These are phyloP conservation scores for Erythrocercus mccallii DNA, from an alignment of 2,113 vertebrate genomes.

Conservation along the genomic window DNA sequence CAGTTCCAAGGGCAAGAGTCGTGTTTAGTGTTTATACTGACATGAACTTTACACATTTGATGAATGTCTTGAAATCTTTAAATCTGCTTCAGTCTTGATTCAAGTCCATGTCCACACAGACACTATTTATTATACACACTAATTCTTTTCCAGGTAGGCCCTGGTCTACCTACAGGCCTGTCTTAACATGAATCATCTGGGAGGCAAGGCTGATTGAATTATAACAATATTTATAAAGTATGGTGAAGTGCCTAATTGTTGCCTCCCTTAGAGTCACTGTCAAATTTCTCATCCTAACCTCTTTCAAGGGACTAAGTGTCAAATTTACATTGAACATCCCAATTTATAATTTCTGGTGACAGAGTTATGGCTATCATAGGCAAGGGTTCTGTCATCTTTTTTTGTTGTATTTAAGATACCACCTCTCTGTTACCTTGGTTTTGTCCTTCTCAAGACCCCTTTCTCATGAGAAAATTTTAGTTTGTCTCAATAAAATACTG, in stretches of 20 bases:
- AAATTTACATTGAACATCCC: not conserved
- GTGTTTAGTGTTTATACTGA: not conserved
- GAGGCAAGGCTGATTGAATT: not conserved
- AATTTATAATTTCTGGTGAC: not conserved
- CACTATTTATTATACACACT: not conserved
- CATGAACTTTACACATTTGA: not conserved
- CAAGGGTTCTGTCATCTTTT: not conserved
- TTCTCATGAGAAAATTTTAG: not conserved
- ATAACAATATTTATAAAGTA: not conserved
- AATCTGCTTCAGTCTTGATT: not conserved
- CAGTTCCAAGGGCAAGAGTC: not conserved
- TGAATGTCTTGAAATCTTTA: not conserved
- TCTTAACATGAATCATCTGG: not conserved
- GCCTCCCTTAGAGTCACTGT: not conserved
- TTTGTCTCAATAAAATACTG: not conserved
- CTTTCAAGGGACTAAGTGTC: not conserved
- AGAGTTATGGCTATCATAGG: not conserved
- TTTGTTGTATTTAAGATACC: not conserved
- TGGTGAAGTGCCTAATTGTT: not conserved
- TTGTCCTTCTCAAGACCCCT: not conserved
- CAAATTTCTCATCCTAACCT: not conserved
- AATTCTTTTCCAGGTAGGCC: not conserved
- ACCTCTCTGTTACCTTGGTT: not conserved
- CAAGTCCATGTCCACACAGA: not conserved
- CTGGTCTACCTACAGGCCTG: not conserved